Percentiles rank a stretch among this genome's conserved stretches.
Conservation (phyloP, 2,113 vertebrate species). For the Peromyscus maniculatus region DNA sequence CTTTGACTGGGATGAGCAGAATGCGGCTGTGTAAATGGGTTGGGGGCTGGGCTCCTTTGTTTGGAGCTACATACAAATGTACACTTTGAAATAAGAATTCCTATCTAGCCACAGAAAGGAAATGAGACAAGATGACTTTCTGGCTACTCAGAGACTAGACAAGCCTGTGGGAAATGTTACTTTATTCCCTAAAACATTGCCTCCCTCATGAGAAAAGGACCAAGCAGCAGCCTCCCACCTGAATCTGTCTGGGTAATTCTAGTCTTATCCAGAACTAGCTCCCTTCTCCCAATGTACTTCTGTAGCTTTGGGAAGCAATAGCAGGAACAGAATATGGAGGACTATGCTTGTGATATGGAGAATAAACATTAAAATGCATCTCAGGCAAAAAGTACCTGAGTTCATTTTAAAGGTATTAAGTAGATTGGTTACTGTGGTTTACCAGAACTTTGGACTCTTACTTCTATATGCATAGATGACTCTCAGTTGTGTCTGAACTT, state of each 20-base stretch:
- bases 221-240: not conserved
- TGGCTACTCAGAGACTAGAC: not conserved
- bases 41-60: slow-evolving; percentile 23
- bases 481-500: not conserved
- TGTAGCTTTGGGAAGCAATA: not conserved
- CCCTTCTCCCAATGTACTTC: not conserved
- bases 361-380: slow-evolving; percentile 3
- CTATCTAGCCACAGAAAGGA: slow-evolving; percentile 69
- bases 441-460: not conserved
- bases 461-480: not conserved
- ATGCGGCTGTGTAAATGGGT: not conserved
- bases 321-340: not conserved
- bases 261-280: slow-evolving; percentile 11
- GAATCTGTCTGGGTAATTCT: not conserved
- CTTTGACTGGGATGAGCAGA: slow-evolving; percentile 42
- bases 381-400: not conserved
- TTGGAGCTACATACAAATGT: slow-evolving; percentile 69
- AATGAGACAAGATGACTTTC: slow-evolving; percentile 39
- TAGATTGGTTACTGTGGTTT: not conserved
- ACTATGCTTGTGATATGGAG: not conserved
- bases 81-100: slow-evolving; percentile 67
- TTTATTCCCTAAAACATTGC: not conserved
- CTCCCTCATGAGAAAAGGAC: slow-evolving; percentile 23
- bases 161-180: slow-evolving; percentile 29
- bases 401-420: not conserved